Base-by-base conservation (phyloP, 2,797 vertebrate genomes). In the Tympanoctomys barrerae region DNA sequence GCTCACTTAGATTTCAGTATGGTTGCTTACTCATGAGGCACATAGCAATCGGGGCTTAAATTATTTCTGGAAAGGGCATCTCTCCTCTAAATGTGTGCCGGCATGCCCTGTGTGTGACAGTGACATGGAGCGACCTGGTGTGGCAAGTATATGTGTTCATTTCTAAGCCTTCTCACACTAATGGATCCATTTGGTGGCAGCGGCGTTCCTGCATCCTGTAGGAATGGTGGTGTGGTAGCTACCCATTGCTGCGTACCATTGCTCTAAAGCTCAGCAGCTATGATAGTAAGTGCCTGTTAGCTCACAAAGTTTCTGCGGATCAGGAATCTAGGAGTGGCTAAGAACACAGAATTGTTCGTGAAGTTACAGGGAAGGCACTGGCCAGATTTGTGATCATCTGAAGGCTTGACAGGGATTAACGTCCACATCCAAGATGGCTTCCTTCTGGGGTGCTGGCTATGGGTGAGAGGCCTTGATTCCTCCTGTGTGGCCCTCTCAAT, bases 41-140 rank as follows among this genome's bases (percentile, higher is more conserved):
- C 31, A 7, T 31, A 39, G 61, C 59, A 66, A 61, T 33, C 57
- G 46, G 59, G 31, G 16, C 16, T 68, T 33, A n/a, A 39, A 39
- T 78, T 22, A 84, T 90, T 87, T 66, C 66, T 73, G 52, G 59
- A 94, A 96, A 89, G 36, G 39, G 14, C 33, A 31, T 75, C 7
- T 88, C 4, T 88, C 52, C 42, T 5, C 90, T 62, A 57, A 26
- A 85, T 19, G 0, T 12, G 9, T 39, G 36, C 54, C 4, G 31
- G n/a, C 18, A 11, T 22, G 3, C 18, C 18, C 7, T 31, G 22
- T 73, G 14, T 28, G 7, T 31, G 6, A 13, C 59, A 31, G 26
- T 46, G 68, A 16, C 42, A 21, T 9, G 16, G 75, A 52, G 49
- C 42, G 46, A 46, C 39, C 2, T 6, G 46, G 64, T 31, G 6